Conservation (phyloP, 37 sponge, comb jelly and placozoan species). For the Aphrocallistes beatrix region DNA sequence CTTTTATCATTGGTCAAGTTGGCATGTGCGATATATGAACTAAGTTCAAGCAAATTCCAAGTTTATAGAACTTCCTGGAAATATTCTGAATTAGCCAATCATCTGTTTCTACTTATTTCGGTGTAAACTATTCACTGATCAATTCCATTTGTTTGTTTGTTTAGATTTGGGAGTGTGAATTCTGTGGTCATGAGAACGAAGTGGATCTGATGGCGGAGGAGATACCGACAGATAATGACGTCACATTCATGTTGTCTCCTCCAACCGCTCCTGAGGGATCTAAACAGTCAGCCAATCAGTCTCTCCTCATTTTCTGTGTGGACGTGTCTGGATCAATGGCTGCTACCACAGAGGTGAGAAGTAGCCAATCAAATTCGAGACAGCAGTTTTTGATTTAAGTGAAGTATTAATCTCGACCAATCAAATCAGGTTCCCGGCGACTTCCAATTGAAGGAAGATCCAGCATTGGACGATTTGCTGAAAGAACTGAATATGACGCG, state of each 20-base stretch:
- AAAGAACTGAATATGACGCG: background rate
- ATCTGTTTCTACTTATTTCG: too few species aligned
- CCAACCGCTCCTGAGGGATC: conserved; percentile 19
- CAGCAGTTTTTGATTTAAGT: too few species aligned
- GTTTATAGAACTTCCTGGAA: too few species aligned
- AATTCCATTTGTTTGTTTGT: too few species aligned
- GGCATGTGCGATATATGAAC: too few species aligned
- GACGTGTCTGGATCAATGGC: conserved; percentile 82
- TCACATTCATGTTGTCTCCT: conserved; percentile 50
- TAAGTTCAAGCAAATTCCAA: too few species aligned
- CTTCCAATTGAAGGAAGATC: conserved; percentile 39
- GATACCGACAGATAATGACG: conserved; percentile 50
- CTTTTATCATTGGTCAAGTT: too few species aligned
- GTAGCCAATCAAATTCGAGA: too few species aligned
- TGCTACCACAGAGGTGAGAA: conserved; percentile 70
- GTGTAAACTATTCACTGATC: too few species aligned
- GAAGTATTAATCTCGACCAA: too few species aligned
- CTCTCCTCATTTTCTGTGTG: conserved; percentile 62
- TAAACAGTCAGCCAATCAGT: conserved; percentile 28
- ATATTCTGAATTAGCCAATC: too few species aligned
- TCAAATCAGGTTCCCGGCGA: conserved; percentile 58
- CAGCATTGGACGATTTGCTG: background rate
- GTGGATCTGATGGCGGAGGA: conserved; percentile 65
- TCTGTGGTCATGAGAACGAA: conserved; percentile 50
- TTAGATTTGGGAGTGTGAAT: conserved; percentile 80